Evolutionary conservation across 2,113 vertebrate species (phyloP), one percentile per base, ranked within the genome.

Genomic region (Theropithecus gelada): DNA sequence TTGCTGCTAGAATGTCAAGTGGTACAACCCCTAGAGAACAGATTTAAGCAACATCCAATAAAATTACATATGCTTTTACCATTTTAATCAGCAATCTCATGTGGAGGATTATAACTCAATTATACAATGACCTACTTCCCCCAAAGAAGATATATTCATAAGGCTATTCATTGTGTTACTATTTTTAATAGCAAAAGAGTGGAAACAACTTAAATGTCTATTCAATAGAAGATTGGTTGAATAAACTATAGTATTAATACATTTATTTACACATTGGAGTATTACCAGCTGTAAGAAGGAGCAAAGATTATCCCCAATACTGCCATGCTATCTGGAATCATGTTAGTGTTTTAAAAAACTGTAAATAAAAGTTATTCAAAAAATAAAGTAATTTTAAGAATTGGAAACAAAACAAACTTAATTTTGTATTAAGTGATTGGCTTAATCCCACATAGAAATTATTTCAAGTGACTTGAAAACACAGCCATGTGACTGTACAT

Each of bases 381-480:
- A 85, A 50, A 32, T n/a, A 45, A 66, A 38, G 7, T 90, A 73
- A 66, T 59, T 59, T 80, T 94, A 61, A 48, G n/a, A 40, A 18
- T 45, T 84, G 27, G 2, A 95, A 84, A 73, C 25, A 93, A 91
- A 93, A 73, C 23, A 12, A 93, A 80, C 10, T 64, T 88, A 68
- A 79, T 35, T 80, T 5, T 32, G 22, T n/a, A 40, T 50, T 85
- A 11, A 82, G 35, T 23, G 87, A 3, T 38, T 55, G 32, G 6
- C 66, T 78, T 64, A 87, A 66, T n/a, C 27, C n/a, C 92, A 50
- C 14, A 57, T 14, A 84, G 57, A 93, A 61, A 57, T 90, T 78
- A 81, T 61, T 90, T 90, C 66, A 90, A 78, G n/a, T 94, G 22
- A 93, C 17, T 70, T 86, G 20, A 45, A 96, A 96, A 88, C 13